Base-by-base conservation (phyloP, 2,888 invertebrate species). In the Andrena praecox region DNA sequence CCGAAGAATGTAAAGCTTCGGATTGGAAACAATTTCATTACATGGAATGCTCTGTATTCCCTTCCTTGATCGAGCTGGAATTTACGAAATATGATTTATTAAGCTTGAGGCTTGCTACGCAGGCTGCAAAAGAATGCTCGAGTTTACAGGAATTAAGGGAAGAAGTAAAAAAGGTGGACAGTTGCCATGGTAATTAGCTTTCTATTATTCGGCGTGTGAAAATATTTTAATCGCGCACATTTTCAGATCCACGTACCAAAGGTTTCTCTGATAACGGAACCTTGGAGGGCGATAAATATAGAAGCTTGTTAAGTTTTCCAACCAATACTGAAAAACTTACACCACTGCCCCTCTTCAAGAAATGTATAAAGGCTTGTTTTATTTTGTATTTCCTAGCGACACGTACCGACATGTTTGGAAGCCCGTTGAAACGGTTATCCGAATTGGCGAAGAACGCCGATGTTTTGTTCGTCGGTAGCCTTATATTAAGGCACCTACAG, bases 401-500 rank as follows among this genome's bases (percentile, higher is more conserved):
- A 7, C 91, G 95, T 68, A 96, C 96, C 1, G 92, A 94, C 6
- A 96, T 97, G 87, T 95, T 96, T 87, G 93, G 92, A 29, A 87
- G 59, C 91, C 89, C 88, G 73, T 67, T 92, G 20, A 6, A 80
- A 1, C 74, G 94, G 24, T 91, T 95, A 24, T 90, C 93, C 4
- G 90, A 93, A 2, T 93, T 95, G 52, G 77, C 79, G n/a, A 73
- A 73, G 16, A 86, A 89, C 91, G 92, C 71, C 82, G 90, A 87
- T 91, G 92, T 87, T 94, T 94, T 92, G 92, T 95, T 95, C 92
- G 83, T 96, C 89, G 96, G 96, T 42, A 96, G 96, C 10, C 93
- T 96, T 27, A 91, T 98, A 52, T 94, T 98, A 76, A 95, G 95
- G 54, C 98, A 98, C 93, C 95, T 97, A 80, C 97, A 97, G 94